phyloP scores from a whole-genome alignment of 2,888 invertebrate species.

The Lasioglossum figueresi region DNA sequence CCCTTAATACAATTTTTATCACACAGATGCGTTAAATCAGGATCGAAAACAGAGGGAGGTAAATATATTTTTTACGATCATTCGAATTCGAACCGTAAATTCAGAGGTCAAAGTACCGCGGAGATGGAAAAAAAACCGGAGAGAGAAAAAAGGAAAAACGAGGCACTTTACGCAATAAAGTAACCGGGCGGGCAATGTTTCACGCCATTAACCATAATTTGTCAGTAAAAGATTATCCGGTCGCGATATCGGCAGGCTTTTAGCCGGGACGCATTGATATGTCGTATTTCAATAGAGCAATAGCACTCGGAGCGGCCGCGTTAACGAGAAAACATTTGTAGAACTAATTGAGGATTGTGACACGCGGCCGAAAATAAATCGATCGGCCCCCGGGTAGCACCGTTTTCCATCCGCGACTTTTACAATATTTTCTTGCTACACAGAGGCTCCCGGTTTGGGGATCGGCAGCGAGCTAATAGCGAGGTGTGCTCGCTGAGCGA shows the following conservation, averaged over 20 bases:
- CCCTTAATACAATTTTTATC: background rate
- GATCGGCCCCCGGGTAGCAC: slow-evolving; percentile 32
- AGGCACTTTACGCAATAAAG: slow-evolving; percentile 13
- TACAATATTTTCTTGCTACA: slow-evolving; percentile 13
- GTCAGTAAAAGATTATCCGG: slow-evolving; percentile 62
- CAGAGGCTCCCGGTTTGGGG: background rate
- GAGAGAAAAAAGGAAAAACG: background rate
- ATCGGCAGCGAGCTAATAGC: background rate
- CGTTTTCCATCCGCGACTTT: slow-evolving; percentile 18
- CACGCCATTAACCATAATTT: slow-evolving; percentile 61
- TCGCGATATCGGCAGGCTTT: slow-evolving; percentile 55
- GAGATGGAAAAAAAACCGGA: too few species aligned
- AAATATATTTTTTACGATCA: slow-evolving; percentile 11
- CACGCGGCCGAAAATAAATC: slow-evolving; percentile 55
- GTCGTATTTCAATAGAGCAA: slow-evolving; percentile 60
- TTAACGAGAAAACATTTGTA: slow-evolving; percentile 66
- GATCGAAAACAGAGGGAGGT: background rate
- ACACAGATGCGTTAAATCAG: background rate
- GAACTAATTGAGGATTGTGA: slow-evolving; percentile 61
- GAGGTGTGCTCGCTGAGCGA: background rate
- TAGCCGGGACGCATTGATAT: slow-evolving; percentile 61
- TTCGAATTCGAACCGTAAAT: background rate
- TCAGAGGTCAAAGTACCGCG: background rate
- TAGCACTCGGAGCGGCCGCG: slow-evolving; percentile 27
- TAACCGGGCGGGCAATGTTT: slow-evolving; percentile 40